Conservation (phyloP, 2,113 vertebrate species). For the Entelurus aequoreus region DNA sequence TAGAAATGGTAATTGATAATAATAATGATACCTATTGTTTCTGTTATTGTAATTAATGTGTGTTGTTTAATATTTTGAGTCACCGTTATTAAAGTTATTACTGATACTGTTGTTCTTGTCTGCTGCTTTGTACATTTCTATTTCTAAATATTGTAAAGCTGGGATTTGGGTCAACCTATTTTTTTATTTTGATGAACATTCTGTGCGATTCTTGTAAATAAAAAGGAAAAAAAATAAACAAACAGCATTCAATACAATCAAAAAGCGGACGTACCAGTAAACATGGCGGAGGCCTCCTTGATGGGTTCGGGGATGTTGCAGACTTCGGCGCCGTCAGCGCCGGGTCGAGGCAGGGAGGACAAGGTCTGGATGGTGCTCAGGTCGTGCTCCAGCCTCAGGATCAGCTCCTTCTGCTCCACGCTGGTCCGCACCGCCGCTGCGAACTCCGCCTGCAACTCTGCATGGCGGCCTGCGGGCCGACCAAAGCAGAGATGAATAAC, state of each 20-base stretch:
- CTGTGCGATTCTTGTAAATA: too few species aligned
- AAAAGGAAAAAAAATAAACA: too few species aligned
- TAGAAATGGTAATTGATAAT: too few species aligned
- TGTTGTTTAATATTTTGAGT: too few species aligned
- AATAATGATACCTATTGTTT: too few species aligned
- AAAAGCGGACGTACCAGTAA: constrained; percentile 69
- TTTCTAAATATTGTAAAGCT: too few species aligned
- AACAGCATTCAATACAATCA: neutral
- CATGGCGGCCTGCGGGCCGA: constrained; percentile 75
- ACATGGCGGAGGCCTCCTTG: constrained; percentile 89
- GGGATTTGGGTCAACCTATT: too few species aligned
- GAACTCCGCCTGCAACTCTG: constrained; percentile 82
- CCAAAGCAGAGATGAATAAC: neutral
- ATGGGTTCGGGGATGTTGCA: constrained; percentile 82
- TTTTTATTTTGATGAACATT: too few species aligned
- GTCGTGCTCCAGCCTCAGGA: constrained; percentile 87
- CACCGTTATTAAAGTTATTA: too few species aligned
- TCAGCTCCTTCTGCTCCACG: constrained; percentile 85
- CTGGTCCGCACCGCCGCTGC: constrained; percentile 72
- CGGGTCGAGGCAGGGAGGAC: constrained; percentile 75
- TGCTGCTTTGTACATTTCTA: too few species aligned
- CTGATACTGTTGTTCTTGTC: too few species aligned
- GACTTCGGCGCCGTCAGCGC: constrained; percentile 76
- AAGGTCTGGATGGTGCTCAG: constrained; percentile 89
- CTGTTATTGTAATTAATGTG: too few species aligned